A percentile compares a stretch with the other conserved stretches of the same genome.
Conservation (phyloP, 2,113 vertebrate genomes). For the Okapia johnstoni region DNA sequence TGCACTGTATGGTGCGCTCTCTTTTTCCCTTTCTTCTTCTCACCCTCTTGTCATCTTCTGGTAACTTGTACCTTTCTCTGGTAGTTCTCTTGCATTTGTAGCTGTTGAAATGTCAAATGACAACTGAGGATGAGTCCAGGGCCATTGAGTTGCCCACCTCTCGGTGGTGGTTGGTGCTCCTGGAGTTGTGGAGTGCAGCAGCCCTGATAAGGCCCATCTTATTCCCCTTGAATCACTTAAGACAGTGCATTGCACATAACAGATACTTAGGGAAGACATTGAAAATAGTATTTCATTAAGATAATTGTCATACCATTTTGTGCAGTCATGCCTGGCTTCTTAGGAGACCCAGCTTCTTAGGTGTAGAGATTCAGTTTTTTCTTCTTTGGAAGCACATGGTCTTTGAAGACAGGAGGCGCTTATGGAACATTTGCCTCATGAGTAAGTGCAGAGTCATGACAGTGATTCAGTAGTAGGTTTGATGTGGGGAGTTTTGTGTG, state of each 20-base stretch:
- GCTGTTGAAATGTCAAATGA: neutral
- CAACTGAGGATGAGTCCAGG: neutral
- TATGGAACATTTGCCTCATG: neutral
- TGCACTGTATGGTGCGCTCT: neutral
- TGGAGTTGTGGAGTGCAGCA: neutral
- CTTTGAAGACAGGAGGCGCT: neutral
- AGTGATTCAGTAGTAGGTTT: neutral
- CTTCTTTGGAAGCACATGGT: neutral
- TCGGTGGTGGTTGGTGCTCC: neutral
- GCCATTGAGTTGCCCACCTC: neutral
- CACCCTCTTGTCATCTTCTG: neutral
- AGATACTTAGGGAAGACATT: neutral
- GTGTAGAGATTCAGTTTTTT: neutral
- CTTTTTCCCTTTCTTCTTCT: neutral
- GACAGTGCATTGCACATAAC: neutral
- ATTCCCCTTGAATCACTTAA: neutral
- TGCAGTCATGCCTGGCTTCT: neutral
- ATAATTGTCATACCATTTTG: neutral
- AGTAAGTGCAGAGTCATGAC: neutral
- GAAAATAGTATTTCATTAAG: neutral
- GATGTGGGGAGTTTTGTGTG: neutral
- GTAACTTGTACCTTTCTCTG: neutral
- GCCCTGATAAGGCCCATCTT: neutral
- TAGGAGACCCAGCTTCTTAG: neutral
- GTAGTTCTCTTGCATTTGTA: neutral